Percentiles rank a stretch among this genome's conserved stretches.
phyloP scores from a whole-genome alignment of 1,140 invertebrate species.

The Chelonus insularis region DNA sequence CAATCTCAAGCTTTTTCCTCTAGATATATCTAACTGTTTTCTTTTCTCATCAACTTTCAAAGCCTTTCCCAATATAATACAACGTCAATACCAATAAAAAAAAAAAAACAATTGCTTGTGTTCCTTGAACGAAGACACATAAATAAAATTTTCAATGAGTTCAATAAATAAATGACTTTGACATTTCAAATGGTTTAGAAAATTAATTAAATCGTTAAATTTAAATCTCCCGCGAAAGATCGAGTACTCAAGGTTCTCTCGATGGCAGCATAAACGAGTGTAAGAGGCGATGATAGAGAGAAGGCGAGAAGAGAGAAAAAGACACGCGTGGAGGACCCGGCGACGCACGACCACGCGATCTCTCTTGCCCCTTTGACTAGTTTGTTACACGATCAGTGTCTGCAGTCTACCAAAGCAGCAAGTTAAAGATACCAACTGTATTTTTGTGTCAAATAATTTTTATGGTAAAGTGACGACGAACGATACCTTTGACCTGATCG shows the following conservation, averaged over 20 bases:
- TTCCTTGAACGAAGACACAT: no score
- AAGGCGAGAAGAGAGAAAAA: slow-evolving; percentile 2
- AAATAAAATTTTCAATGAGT: no score
- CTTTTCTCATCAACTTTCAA: neutral
- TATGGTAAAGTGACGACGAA: neutral
- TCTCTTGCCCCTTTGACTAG: slow-evolving; percentile 7
- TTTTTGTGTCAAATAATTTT: neutral
- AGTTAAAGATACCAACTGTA: neutral
- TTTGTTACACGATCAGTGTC: neutral
- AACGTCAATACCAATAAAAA: no score
- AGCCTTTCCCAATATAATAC: no score
- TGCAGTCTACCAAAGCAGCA: neutral
- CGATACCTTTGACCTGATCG: slow-evolving; percentile 24
- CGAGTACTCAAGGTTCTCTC: slow-evolving; percentile 6
- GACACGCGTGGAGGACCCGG: slow-evolving; percentile 13
- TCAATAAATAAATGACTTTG: no score
- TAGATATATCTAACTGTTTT: slow-evolving; percentile 7
- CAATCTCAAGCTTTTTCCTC: neutral
- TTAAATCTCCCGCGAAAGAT: neutral
- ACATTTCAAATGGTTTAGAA: no score
- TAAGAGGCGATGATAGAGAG: slow-evolving; percentile 3
- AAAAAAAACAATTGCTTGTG: no score
- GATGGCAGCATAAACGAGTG: neutral
- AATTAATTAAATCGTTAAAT: no score
- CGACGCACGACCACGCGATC: slow-evolving; percentile 18